Percentiles rank a stretch among this genome's conserved stretches.
These are phyloP conservation scores for Andrena bucephala DNA, from an alignment of 2,888 invertebrate genomes.

Conservation along the genomic window DNA sequence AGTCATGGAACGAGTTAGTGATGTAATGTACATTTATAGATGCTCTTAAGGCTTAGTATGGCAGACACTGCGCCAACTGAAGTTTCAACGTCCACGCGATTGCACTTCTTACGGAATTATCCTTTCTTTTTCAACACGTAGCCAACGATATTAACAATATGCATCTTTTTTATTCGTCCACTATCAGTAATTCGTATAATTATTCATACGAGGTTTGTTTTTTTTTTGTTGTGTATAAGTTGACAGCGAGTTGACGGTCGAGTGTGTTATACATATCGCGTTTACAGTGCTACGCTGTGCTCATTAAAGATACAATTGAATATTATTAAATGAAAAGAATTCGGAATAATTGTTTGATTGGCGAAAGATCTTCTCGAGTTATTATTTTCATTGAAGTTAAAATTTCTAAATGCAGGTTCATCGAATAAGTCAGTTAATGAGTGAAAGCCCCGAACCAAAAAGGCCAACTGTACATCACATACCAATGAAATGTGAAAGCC, in stretches of 20 bases:
- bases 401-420: constrained; percentile 77
- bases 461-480: constrained; percentile 82
- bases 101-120: constrained; percentile 17
- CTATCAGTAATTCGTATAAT: constrained; percentile 63
- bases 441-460: constrained; percentile 82
- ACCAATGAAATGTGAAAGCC: constrained; percentile 81
- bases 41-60: constrained; percentile 78
- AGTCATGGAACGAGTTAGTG: constrained; percentile 81
- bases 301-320: background rate
- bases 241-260: background rate
- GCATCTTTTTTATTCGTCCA: constrained; percentile 75
- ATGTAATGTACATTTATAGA: constrained; percentile 82
- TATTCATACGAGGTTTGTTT: constrained; percentile 73
- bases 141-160: constrained; percentile 63
- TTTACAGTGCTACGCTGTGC: background rate
- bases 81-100: constrained; percentile 55
- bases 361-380: background rate
- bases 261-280: background rate
- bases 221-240: constrained; percentile 3
- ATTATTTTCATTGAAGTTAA: background rate
- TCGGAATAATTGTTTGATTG: background rate
- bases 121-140: background rate
- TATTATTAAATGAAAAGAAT: background rate
- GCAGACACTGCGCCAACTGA: constrained; percentile 75
- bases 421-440: constrained; percentile 85